Evolutionary conservation across 2,797 vertebrate genomes (phyloP).

Genomic region (Amniataba percoides): DNA sequence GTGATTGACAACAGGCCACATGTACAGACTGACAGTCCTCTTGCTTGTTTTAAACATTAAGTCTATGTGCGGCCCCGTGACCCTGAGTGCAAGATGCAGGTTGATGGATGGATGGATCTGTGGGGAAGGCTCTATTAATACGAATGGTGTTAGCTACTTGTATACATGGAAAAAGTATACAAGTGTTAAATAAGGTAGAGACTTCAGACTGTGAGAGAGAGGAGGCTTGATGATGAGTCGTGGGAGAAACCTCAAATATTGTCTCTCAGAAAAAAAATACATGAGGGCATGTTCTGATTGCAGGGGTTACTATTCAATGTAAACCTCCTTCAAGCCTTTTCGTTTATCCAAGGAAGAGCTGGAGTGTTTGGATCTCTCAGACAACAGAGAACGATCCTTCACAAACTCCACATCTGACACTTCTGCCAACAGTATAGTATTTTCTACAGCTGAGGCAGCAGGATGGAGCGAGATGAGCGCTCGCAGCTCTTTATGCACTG

Average conservation of each 20-base stretch:
- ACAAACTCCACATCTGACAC: background rate
- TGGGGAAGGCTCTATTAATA: background rate
- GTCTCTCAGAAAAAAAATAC: background rate
- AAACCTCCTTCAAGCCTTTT: background rate
- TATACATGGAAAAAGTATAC: background rate
- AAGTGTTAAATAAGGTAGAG: conserved; percentile 19
- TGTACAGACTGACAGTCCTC: too few species aligned
- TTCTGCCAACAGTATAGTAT: background rate
- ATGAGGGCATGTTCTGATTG: background rate
- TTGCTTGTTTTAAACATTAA: too few species aligned
- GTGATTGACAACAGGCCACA: too few species aligned
- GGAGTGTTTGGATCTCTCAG: too few species aligned
- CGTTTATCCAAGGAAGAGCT: background rate
- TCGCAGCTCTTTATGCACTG: too few species aligned
- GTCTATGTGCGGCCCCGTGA: too few species aligned
- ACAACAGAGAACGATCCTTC: background rate
- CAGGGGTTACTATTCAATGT: background rate
- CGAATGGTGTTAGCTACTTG: background rate
- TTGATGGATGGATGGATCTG: background rate
- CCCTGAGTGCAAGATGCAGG: too few species aligned
- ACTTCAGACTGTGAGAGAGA: background rate
- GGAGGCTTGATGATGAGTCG: conserved; percentile 16
- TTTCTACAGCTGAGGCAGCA: background rate
- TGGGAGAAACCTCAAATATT: background rate
- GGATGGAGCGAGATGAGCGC: background rate